Evolutionary conservation across 2,888 invertebrate species (phyloP).

Genomic region (Apomyelois bistriatella): DNA sequence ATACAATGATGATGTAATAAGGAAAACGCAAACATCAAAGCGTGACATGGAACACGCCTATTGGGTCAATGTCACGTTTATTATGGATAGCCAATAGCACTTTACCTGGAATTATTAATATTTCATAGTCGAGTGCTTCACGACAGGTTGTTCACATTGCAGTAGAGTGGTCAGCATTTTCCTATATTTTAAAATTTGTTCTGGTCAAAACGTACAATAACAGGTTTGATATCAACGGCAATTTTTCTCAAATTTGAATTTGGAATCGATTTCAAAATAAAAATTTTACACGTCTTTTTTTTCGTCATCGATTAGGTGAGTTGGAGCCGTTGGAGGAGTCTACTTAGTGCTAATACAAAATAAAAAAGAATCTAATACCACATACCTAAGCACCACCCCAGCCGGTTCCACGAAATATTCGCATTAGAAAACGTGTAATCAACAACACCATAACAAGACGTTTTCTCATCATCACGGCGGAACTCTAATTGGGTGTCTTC

Average conservation of each 20-base stretch:
- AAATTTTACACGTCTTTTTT: too few relatives aligned
- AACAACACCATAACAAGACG: not conserved
- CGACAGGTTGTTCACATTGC: not conserved
- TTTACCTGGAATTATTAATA: not conserved
- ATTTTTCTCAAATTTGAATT: too few relatives aligned
- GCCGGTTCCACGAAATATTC: not conserved
- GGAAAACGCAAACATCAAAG: slow-evolving; percentile 36
- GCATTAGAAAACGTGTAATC: not conserved
- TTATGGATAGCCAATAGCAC: slow-evolving; percentile 5
- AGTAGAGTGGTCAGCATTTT: too few relatives aligned
- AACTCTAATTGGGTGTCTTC: slow-evolving; percentile 5
- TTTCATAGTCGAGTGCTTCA: not conserved
- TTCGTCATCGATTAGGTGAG: too few relatives aligned
- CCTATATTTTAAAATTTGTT: too few relatives aligned
- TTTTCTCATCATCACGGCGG: not conserved
- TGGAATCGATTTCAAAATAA: too few relatives aligned
- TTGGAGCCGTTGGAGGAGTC: too few relatives aligned
- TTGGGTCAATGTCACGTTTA: slow-evolving; percentile 36
- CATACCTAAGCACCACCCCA: too few relatives aligned
- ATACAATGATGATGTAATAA: slow-evolving; percentile 39
- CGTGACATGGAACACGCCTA: slow-evolving; percentile 25
- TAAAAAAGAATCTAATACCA: too few relatives aligned
- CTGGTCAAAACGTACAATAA: too few relatives aligned
- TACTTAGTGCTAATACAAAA: too few relatives aligned
- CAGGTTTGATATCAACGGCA: too few relatives aligned